Percentiles rank a stretch among this genome's conserved stretches.
Conservation (phyloP, 2,888 invertebrate genomes). For the Luffia ferchaultella region DNA sequence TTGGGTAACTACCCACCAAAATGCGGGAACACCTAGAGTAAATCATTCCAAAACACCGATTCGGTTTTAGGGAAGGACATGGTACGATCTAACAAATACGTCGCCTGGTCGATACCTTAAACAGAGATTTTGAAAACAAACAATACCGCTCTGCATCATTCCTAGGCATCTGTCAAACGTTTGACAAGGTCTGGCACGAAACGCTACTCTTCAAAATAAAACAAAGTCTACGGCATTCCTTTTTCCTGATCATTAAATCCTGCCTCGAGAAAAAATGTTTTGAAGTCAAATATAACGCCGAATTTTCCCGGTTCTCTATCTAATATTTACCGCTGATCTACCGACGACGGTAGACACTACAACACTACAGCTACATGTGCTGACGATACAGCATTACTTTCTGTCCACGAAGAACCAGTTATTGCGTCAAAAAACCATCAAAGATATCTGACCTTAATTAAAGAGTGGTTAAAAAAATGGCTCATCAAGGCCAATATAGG, state of each 20-base stretch:
- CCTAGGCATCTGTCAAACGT: not conserved
- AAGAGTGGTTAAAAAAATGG: not conserved
- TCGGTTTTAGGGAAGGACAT: not conserved
- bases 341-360: too few relatives aligned
- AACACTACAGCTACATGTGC: not conserved
- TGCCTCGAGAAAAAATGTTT: not conserved
- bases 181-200: not conserved
- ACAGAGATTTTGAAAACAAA: not conserved
- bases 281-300: not conserved
- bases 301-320: not conserved
- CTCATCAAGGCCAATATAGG: not conserved
- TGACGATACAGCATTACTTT: not conserved
- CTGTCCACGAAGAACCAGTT: not conserved
- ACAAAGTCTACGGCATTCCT: not conserved
- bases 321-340: not conserved
- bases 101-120: not conserved
- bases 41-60: not conserved
- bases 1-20: not conserved
- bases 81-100: constrained; percentile 5
- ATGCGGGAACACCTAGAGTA: not conserved
- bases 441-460: not conserved
- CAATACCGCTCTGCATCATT: too few relatives aligned
- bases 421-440: not conserved
- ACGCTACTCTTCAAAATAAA: not conserved
- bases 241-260: not conserved